These are phyloP conservation scores for Pyrrhosoma nymphula DNA, from an alignment of 2,888 invertebrate genomes.

Conservation along the genomic window DNA sequence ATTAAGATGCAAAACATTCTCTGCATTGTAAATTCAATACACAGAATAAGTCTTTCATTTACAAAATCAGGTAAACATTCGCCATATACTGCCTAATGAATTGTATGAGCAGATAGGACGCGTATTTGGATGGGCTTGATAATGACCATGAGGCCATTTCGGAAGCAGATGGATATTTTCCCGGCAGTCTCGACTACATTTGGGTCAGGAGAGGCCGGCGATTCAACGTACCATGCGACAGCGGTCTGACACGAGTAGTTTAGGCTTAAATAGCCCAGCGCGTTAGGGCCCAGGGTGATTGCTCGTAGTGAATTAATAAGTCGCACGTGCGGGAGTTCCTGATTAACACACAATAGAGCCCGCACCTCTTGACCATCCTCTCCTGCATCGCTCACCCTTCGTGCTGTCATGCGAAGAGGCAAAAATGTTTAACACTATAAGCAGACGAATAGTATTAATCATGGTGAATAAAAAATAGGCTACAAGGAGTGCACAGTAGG, in stretches of 20 bases:
- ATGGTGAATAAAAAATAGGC: background rate
- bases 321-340: background rate
- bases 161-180: background rate
- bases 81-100: background rate
- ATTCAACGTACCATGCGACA: background rate
- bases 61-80: too few relatives aligned
- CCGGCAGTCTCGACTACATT: background rate
- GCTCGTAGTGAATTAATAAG: background rate
- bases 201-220: background rate
- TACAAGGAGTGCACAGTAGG: too few relatives aligned
- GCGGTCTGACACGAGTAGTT: background rate
- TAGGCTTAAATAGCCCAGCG: background rate
- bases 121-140: too few relatives aligned
- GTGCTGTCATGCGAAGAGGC: background rate
- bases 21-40: too few relatives aligned
- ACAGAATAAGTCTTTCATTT: too few relatives aligned
- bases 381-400: background rate
- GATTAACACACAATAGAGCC: constrained; percentile 54
- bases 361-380: background rate
- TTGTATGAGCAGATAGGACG: too few relatives aligned
- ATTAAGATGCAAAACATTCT: too few relatives aligned
- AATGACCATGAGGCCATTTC: background rate
- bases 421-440: background rate
- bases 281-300: background rate
- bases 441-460: background rate